These are phyloP conservation scores for Theretra japonica DNA, from an alignment of 2,888 invertebrate species.

Conservation along the genomic window DNA sequence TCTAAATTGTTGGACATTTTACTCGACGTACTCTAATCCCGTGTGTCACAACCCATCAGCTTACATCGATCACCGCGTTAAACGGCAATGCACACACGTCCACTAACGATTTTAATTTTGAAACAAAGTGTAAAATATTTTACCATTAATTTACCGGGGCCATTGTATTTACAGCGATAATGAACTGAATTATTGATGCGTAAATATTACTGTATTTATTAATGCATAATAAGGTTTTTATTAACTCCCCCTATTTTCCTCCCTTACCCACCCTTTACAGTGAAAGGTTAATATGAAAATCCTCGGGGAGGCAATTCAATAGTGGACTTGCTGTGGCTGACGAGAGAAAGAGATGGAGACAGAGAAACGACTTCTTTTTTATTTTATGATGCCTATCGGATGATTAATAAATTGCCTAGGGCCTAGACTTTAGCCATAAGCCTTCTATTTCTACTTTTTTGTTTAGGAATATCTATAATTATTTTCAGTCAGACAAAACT, in stretches of 20 bases:
- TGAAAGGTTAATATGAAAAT: no score
- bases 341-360: no score
- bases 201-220: not conserved
- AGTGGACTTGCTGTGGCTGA: no score
- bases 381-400: no score
- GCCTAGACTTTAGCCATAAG: no score
- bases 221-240: not conserved
- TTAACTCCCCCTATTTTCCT: not conserved
- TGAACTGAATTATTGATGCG: conserved; percentile 7
- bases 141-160: not conserved
- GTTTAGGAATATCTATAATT: no score
- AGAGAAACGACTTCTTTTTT: no score
- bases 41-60: conserved; percentile 1
- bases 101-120: not conserved
- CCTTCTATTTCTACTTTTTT: no score
- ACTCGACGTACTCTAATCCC: not conserved
- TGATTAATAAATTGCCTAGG: no score
- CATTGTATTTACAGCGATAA: conserved; percentile 11
- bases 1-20: not conserved
- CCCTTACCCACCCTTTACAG: no score
- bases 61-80: conserved; percentile 22
- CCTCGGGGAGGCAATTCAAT: no score
- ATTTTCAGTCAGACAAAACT: no score
- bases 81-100: not conserved
- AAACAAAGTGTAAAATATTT: conserved; percentile 12